Evolutionary conservation across 1,140 invertebrate species (phyloP).

Genomic region (Zaprionus capensis): DNA sequence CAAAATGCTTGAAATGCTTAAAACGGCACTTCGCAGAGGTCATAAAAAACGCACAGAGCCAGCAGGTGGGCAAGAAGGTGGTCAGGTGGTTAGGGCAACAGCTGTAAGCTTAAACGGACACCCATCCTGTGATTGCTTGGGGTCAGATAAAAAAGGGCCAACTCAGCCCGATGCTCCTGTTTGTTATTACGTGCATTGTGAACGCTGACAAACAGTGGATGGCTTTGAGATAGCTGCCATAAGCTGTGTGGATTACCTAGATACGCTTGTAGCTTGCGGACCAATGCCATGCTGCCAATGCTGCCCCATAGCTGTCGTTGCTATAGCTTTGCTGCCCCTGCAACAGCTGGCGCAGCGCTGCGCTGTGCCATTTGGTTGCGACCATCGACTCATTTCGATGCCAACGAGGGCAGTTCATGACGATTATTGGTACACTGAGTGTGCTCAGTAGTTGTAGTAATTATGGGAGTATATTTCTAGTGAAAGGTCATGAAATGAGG

Average conservation of each 20-base stretch:
- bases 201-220: constrained; percentile 9
- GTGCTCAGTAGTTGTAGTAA: not conserved
- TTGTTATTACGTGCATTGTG: constrained; percentile 3
- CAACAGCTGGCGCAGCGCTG: constrained; percentile 8
- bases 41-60: constrained; percentile 15
- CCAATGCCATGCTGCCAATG: not conserved
- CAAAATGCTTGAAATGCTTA: not conserved
- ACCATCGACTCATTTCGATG: not conserved
- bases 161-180: not conserved
- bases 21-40: constrained; percentile 17
- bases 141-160: not conserved
- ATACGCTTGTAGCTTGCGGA: not conserved
- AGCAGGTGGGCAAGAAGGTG: not conserved
- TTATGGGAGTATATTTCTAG: not conserved
- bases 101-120: constrained; percentile 1
- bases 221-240: constrained; percentile 10
- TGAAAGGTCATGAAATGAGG: too few relatives aligned
- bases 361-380: not conserved
- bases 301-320: not conserved
- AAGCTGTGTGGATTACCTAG: constrained; percentile 10
- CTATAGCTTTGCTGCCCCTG: not conserved
- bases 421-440: not conserved
- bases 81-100: not conserved
- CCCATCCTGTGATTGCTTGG: not conserved
- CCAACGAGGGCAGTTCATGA: constrained; percentile 13